A percentile compares a stretch with the other conserved stretches of the same genome.
phyloP scores from a whole-genome alignment of 2,888 invertebrate species.

The Craniophora ligustri region DNA sequence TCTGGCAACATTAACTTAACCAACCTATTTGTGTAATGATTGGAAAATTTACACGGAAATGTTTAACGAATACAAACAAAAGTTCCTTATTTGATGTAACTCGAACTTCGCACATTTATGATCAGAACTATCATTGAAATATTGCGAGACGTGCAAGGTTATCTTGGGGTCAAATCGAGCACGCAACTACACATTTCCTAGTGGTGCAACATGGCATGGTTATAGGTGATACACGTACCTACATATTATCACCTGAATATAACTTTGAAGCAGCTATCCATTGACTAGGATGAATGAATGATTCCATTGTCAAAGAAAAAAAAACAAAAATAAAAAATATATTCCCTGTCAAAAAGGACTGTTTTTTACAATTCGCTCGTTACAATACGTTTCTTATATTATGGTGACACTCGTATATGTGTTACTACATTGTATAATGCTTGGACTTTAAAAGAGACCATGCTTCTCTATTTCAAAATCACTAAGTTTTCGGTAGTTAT shows the following conservation, averaged over 20 bases:
- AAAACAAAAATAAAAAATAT: too few species aligned
- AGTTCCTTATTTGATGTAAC: conserved; percentile 26
- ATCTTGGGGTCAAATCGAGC: conserved; percentile 37
- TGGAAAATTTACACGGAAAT: not conserved
- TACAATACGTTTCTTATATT: not conserved
- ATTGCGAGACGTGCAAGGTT: conserved; percentile 40
- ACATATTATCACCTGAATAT: conserved; percentile 9
- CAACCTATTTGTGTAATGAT: too few species aligned
- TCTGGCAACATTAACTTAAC: too few species aligned
- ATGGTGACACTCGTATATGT: too few species aligned
- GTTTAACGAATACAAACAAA: conserved; percentile 9
- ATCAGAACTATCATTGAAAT: conserved; percentile 41
- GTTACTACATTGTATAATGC: too few species aligned
- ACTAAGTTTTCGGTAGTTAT: too few species aligned
- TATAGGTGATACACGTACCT: conserved; percentile 17
- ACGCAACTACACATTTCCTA: conserved; percentile 41
- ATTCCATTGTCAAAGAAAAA: not conserved
- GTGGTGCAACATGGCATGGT: conserved; percentile 30
- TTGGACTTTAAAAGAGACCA: too few species aligned
- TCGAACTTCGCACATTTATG: conserved; percentile 20
- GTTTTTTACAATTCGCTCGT: not conserved
- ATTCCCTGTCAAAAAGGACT: too few species aligned
- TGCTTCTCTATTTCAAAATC: too few species aligned
- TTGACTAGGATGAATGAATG: not conserved
- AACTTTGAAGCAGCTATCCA: too few species aligned